Percentiles rank a stretch among this genome's conserved stretches.
phyloP scores from a whole-genome alignment of 2,113 vertebrate genomes.

The Heptranchias perlo region DNA sequence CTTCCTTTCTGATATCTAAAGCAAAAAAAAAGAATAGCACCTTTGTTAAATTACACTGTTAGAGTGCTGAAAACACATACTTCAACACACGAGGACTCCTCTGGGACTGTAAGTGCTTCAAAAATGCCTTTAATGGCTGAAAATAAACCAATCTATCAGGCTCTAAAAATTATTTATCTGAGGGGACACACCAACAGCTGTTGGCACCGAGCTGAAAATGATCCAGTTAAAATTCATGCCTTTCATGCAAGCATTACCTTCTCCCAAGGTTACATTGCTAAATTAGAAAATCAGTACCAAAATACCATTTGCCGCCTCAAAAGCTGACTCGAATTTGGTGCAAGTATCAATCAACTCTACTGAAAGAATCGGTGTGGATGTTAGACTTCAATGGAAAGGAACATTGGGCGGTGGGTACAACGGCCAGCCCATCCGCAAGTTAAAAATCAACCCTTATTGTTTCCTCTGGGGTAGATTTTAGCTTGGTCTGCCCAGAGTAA shows the following conservation, averaged over 20 bases:
- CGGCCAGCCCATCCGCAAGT: no score
- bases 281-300: neutral
- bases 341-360: neutral
- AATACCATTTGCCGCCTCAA: neutral
- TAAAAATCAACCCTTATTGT: no score
- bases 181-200: neutral
- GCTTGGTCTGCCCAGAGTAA: neutral
- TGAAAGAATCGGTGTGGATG: neutral
- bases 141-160: neutral
- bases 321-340: neutral
- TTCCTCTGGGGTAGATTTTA: neutral
- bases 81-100: neutral
- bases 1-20: neutral
- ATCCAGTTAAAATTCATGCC: neutral
- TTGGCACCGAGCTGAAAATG: neutral
- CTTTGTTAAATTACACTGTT: neutral
- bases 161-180: neutral
- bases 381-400: neutral
- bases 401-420: no score
- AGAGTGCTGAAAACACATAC: neutral
- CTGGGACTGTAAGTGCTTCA: neutral
- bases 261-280: neutral
- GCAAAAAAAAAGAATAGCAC: neutral
- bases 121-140: neutral
- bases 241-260: neutral